phyloP scores from a whole-genome alignment of 2,797 vertebrate genomes.

The Rhabdophis nuchalis region DNA sequence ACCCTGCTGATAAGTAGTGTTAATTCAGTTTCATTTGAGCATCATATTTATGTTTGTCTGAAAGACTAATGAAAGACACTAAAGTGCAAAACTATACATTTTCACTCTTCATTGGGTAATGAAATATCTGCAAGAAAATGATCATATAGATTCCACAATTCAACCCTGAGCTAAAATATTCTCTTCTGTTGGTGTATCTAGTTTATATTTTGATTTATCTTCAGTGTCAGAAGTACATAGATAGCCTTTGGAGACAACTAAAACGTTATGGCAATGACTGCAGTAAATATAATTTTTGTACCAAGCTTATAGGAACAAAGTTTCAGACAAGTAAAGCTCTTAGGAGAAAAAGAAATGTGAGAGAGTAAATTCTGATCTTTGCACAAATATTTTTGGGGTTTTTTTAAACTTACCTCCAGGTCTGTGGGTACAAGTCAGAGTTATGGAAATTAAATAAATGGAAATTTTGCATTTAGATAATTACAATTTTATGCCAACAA shows the following conservation, averaged over 20 bases:
- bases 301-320: slow-evolving; percentile 75
- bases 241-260: slow-evolving; percentile 80
- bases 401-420: not conserved
- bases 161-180: not conserved
- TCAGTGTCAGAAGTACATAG: slow-evolving; percentile 82
- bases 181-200: not conserved
- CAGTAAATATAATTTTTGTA: slow-evolving; percentile 81
- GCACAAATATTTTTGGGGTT: not conserved
- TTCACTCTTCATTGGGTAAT: not conserved
- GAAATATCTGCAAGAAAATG: not conserved
- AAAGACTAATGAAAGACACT: not conserved
- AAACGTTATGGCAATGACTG: slow-evolving; percentile 84
- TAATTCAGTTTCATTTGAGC: not conserved
- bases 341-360: not conserved
- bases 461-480: not conserved
- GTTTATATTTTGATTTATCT: not conserved
- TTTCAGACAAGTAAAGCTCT: slow-evolving; percentile 69
- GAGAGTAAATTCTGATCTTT: not conserved
- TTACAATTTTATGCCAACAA: not conserved
- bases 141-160: not conserved
- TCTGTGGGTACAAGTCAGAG: not conserved
- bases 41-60: not conserved
- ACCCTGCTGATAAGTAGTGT: slow-evolving; percentile 76
- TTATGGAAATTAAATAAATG: not conserved
- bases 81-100: not conserved